Conservation (phyloP, 1,140 invertebrate genomes). For the Drosophila novamexicana region DNA sequence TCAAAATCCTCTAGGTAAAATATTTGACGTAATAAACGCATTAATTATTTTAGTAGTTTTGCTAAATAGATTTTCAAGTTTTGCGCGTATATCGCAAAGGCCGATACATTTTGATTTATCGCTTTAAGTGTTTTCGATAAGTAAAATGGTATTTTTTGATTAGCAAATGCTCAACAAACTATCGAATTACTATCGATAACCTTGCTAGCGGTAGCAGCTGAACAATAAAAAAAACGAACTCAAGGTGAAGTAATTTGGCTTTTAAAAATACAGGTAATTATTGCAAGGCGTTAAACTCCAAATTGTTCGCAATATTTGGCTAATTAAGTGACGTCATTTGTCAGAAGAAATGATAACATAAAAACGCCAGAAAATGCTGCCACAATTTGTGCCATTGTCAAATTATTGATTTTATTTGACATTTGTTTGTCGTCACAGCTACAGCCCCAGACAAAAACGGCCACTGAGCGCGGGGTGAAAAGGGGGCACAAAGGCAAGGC, state of each 20-base stretch:
- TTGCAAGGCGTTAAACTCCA: constrained; percentile 30
- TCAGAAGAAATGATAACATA: background rate
- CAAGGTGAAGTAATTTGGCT: constrained; percentile 79
- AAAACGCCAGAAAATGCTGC: background rate
- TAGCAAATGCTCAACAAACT: background rate
- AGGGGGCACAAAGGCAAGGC: constrained; percentile 42
- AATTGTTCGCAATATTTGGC: constrained; percentile 8
- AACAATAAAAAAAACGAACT: constrained; percentile 56
- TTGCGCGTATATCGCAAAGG: background rate
- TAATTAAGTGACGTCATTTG: constrained; percentile 31
- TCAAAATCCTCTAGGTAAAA: constrained; percentile 40
- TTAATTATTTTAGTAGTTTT: background rate
- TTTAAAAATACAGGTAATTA: constrained; percentile 74
- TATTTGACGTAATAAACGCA: constrained; percentile 9
- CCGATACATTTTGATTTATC: background rate
- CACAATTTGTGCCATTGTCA: constrained; percentile 29
- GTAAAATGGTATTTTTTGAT: constrained; percentile 19
- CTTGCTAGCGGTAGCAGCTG: constrained; percentile 41
- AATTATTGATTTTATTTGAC: constrained; percentile 78
- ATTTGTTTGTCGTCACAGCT: constrained; percentile 77
- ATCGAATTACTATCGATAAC: constrained; percentile 28
- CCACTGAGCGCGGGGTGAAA: constrained; percentile 16
- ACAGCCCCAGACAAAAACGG: constrained; percentile 32
- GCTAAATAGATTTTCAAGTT: background rate
- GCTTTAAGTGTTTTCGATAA: background rate